Percentiles rank a stretch among this genome's conserved stretches.
Conservation (phyloP, 2,888 invertebrate species). For the Leptinotarsa juncta region DNA sequence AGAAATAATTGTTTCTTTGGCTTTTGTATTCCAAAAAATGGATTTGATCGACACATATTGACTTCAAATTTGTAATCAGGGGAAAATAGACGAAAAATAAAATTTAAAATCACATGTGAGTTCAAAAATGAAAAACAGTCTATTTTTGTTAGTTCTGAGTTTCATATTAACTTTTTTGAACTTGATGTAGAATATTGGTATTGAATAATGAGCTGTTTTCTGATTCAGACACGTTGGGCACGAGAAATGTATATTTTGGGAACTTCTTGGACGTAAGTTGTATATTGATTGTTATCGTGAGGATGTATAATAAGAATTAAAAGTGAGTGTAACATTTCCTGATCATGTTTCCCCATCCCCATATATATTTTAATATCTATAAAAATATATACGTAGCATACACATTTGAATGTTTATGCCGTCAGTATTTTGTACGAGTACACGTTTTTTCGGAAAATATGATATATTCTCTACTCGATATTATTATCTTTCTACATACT, state of each 20-base stretch:
- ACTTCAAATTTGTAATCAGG: too few relatives aligned
- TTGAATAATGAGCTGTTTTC: not conserved
- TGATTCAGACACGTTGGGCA: conserved; percentile 10
- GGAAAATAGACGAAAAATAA: too few relatives aligned
- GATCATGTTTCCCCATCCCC: conserved; percentile 61
- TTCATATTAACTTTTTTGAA: too few relatives aligned
- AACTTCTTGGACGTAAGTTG: conserved; percentile 54
- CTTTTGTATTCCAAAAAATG: too few relatives aligned
- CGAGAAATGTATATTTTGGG: conserved; percentile 45
- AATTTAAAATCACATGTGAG: too few relatives aligned
- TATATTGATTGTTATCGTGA: conserved; percentile 63
- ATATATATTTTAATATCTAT: conserved; percentile 63
- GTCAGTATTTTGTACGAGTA: conserved; percentile 67
- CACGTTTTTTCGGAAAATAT: conserved; percentile 65
- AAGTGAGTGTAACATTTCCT: conserved; percentile 60
- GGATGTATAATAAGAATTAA: conserved; percentile 63
- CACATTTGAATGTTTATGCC: conserved; percentile 59
- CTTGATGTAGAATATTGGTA: too few relatives aligned
- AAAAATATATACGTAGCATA: conserved; percentile 62
- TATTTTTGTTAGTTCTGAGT: too few relatives aligned
- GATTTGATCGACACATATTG: too few relatives aligned
- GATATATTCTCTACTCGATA: conserved; percentile 65
- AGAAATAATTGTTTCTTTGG: too few relatives aligned
- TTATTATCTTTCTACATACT: conserved; percentile 65
- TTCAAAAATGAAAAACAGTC: too few relatives aligned